Percentiles rank a stretch among this genome's conserved stretches.
phyloP scores from a whole-genome alignment of 1,140 invertebrate genomes.

The Dreissena rostriformis region DNA sequence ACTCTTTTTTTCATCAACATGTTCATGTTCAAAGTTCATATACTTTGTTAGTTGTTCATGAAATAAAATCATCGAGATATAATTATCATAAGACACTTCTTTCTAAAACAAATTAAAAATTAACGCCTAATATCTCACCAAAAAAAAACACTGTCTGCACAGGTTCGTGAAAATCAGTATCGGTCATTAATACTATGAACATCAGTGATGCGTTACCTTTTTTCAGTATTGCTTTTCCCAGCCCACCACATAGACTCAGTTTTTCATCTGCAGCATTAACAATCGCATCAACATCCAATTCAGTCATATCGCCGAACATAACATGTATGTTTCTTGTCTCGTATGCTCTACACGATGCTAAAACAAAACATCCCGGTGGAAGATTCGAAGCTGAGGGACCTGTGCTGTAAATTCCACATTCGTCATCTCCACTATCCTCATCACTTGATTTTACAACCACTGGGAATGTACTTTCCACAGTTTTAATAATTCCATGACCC shows the following conservation, averaged over 20 bases:
- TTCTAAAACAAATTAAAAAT: too few species aligned
- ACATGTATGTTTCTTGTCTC: conserved; percentile 13
- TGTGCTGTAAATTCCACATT: background rate
- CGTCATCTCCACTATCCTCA: conserved; percentile 5
- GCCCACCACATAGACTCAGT: conserved; percentile 27
- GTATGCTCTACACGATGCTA: conserved; percentile 12
- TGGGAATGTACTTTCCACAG: background rate
- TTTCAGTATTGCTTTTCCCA: conserved; percentile 26
- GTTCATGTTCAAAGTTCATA: too few species aligned
- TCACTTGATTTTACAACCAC: background rate
- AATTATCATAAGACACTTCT: too few species aligned
- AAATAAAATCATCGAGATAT: too few species aligned
- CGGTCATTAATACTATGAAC: background rate
- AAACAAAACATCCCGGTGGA: background rate
- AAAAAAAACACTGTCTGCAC: too few species aligned
- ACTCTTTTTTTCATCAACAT: too few species aligned
- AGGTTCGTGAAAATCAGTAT: too few species aligned
- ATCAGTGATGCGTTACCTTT: conserved; percentile 16
- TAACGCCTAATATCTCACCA: too few species aligned
- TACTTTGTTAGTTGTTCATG: too few species aligned
- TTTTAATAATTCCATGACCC: conserved; percentile 18
- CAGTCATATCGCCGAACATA: conserved; percentile 27
- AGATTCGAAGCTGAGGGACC: background rate
- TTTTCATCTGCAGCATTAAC: conserved; percentile 46
- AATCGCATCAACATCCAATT: conserved; percentile 22